Percentiles rank a stretch among this genome's conserved stretches.
Conservation (phyloP, 1,140 invertebrate genomes). For the Drosophila nasuta region DNA sequence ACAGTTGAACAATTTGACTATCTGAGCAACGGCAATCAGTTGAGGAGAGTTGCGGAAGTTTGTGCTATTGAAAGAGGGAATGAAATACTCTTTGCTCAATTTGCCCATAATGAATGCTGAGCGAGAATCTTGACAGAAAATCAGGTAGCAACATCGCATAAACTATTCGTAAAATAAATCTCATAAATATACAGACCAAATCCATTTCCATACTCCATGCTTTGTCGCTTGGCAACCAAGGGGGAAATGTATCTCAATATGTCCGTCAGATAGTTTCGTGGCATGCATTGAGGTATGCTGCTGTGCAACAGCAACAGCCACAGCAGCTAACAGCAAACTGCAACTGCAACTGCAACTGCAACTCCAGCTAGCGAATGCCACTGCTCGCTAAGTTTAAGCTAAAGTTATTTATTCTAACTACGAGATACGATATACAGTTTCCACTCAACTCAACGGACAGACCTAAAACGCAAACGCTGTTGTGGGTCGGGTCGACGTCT, state of each 20-base stretch:
- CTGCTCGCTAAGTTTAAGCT: slow-evolving; percentile 6
- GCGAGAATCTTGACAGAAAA: slow-evolving; percentile 31
- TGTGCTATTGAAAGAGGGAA: slow-evolving; percentile 8
- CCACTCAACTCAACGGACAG: slow-evolving; percentile 46
- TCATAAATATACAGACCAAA: slow-evolving; percentile 72
- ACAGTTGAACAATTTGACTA: slow-evolving; percentile 60
- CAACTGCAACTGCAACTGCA: slow-evolving; percentile 15
- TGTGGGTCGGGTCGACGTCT: slow-evolving; percentile 70
- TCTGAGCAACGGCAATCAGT: slow-evolving; percentile 57
- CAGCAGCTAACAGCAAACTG: neutral
- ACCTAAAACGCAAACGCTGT: slow-evolving; percentile 62
- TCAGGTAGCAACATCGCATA: slow-evolving; percentile 77
- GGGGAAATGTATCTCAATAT: slow-evolving; percentile 58
- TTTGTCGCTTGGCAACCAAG: slow-evolving; percentile 39
- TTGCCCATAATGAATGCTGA: slow-evolving; percentile 51
- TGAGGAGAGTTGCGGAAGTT: neutral
- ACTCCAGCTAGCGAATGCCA: slow-evolving; percentile 9
- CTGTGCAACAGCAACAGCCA: neutral
- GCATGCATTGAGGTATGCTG: slow-evolving; percentile 24
- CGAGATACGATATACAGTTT: slow-evolving; percentile 68
- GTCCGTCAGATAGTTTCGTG: slow-evolving; percentile 45
- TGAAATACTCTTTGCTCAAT: slow-evolving; percentile 47
- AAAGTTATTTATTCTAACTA: slow-evolving; percentile 77
- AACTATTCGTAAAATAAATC: slow-evolving; percentile 74
- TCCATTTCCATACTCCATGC: neutral